Conservation (phyloP, 2,888 invertebrate genomes). For the Beris chalybata region DNA sequence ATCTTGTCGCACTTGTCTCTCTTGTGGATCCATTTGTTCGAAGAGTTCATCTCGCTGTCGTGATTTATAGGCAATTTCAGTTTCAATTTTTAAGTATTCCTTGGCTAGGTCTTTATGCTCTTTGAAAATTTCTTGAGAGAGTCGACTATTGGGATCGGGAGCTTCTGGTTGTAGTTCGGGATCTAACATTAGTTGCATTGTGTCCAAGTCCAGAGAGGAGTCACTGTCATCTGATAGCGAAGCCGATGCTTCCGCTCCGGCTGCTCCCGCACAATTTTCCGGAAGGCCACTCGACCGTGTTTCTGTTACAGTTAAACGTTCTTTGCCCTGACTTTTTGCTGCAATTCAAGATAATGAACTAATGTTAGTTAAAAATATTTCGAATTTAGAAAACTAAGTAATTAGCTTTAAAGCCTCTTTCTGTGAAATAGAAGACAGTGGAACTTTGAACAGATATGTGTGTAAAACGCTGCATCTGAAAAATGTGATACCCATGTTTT, state of each 20-base stretch:
- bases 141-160: constrained; percentile 74
- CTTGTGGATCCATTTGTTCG: constrained; percentile 53
- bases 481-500: no score
- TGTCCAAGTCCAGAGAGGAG: constrained; percentile 63
- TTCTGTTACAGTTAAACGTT: constrained; percentile 53
- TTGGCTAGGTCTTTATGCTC: constrained; percentile 86
- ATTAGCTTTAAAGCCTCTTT: no score
- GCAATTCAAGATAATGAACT: constrained; percentile 26
- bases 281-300: constrained; percentile 45
- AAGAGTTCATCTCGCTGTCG: constrained; percentile 78
- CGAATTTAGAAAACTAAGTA: no score
- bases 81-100: constrained; percentile 86
- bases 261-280: constrained; percentile 40
- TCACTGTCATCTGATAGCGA: constrained; percentile 48
- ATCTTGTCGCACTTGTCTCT: constrained; percentile 51
- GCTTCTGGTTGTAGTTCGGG: constrained; percentile 80
- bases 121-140: constrained; percentile 83
- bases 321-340: constrained; percentile 56
- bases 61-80: constrained; percentile 78
- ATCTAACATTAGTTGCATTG: constrained; percentile 77
- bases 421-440: background rate
- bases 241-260: constrained; percentile 41
- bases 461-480: no score
- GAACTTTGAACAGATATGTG: background rate
- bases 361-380: no score